Base-by-base conservation (phyloP, 2,113 vertebrate genomes). In the Plotosus lineatus region DNA sequence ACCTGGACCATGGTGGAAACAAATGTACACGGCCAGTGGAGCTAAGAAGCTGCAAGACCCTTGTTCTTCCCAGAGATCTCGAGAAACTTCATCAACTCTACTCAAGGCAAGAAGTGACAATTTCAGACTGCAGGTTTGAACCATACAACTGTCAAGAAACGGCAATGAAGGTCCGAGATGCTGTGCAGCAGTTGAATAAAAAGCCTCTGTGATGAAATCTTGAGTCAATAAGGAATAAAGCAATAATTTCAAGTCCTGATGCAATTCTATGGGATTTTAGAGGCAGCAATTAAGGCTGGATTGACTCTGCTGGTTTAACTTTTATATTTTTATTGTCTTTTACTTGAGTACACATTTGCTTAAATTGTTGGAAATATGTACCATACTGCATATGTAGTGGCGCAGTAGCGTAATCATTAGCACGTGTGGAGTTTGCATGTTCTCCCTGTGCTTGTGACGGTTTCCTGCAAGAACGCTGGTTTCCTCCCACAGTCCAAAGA, bases 11-110 rank as follows among this genome's bases (percentile, higher is more conserved):
- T n/a, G 42, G 73, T 1, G 65, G 73, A 3, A 65, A 74, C 51
- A 78, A 69, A 33, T 82, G 82, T 0, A 58, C 55, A 8, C 15
- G 90, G 6, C 88, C 89, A 3, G 72, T 28, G 0, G 91, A 92
- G 14, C 89, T 96, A 38, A 87, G 63, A 1, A 78, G 89, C 50
- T 94, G 93, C 83, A 90, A 83, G 78, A 85, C 76, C 0, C 94
- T 94, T 84, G 44, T 46, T 78, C 84, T 97, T 80, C 90, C 91
- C 89, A 93, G 92, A 84, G 94, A 95, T 0, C 84, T 92, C n/a
- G 56, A 83, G 0, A 90, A 87, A 55, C 90, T 96, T 26, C 88
- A 92, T 33, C 86, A 90, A 14, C 61, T 60, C 5, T 11, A 36
- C 71, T 78, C 55, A 3, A 68, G 38, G 15, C 28, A 19, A 14